Evolutionary conservation across 2,888 invertebrate genomes (phyloP).

Genomic region (Calameuta pallipes): DNA sequence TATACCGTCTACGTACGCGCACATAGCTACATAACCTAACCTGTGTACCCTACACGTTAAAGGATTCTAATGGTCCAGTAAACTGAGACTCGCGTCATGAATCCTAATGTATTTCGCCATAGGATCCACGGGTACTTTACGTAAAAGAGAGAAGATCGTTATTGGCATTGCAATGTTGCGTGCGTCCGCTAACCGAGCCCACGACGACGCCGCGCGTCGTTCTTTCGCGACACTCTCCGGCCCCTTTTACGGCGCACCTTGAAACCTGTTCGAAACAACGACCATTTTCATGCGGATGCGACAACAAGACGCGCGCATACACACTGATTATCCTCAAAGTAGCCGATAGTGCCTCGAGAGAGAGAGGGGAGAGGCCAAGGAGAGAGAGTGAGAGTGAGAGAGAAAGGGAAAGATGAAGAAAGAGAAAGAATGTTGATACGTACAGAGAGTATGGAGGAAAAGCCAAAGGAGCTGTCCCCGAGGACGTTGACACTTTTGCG

Average conservation of each 20-base stretch:
- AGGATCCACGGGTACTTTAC: background rate
- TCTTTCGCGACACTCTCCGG: background rate
- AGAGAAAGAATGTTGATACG: background rate
- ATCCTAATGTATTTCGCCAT: background rate
- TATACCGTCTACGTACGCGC: background rate
- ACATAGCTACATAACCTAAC: background rate
- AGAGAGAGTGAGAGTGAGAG: background rate
- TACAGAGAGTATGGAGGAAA: background rate
- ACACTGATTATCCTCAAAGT: background rate
- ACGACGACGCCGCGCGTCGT: background rate
- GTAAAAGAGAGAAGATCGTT: constrained; percentile 11
- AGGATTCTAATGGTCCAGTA: background rate
- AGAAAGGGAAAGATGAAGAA: background rate
- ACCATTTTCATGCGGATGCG: background rate
- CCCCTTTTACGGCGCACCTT: constrained; percentile 3
- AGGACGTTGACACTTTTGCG: background rate
- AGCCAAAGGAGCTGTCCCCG: background rate
- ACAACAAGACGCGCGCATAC: background rate
- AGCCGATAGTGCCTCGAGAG: background rate
- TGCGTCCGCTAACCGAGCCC: constrained; percentile 21
- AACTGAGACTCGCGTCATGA: background rate
- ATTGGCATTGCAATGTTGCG: constrained; percentile 24
- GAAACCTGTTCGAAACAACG: constrained; percentile 11
- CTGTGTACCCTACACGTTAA: background rate
- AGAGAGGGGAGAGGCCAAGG: background rate